Evolutionary conservation across 2,113 vertebrate species (phyloP).

Genomic region (Oriolus oriolus): DNA sequence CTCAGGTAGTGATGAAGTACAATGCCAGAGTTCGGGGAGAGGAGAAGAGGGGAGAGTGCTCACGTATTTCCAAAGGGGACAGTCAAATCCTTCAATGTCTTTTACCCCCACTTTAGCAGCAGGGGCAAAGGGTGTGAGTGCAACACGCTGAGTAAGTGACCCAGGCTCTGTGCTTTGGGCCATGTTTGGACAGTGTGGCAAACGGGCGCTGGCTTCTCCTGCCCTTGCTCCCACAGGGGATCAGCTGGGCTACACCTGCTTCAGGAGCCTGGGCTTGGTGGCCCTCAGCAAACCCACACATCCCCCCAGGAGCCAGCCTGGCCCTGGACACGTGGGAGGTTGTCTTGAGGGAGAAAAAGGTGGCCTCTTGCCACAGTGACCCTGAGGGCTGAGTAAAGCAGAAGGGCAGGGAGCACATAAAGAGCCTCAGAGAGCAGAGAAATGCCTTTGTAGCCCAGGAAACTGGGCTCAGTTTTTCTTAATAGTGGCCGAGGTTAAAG

Average conservation of each 20-base stretch:
- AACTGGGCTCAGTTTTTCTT: neutral
- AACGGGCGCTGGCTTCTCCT: neutral
- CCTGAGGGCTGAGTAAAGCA: rapidly evolving
- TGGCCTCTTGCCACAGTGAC: neutral
- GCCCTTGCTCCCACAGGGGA: neutral
- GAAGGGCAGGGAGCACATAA: neutral
- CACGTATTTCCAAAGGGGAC: neutral
- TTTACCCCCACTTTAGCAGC: neutral
- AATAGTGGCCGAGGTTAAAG: neutral
- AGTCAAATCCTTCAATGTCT: neutral
- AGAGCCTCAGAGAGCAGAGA: neutral
- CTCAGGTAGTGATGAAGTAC: neutral
- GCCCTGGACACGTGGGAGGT: rapidly evolving
- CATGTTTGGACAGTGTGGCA: neutral
- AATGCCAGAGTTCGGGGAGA: neutral
- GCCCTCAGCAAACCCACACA: neutral
- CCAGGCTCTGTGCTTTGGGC: neutral
- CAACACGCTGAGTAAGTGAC: neutral
- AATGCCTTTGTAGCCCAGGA: neutral
- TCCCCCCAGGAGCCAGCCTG: neutral
- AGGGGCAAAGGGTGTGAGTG: neutral
- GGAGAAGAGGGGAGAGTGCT: neutral
- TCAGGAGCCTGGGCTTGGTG: neutral
- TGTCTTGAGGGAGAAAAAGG: neutral
- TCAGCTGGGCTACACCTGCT: neutral